Conservation (phyloP, 1,140 invertebrate species). For the Gerris buenoi region DNA sequence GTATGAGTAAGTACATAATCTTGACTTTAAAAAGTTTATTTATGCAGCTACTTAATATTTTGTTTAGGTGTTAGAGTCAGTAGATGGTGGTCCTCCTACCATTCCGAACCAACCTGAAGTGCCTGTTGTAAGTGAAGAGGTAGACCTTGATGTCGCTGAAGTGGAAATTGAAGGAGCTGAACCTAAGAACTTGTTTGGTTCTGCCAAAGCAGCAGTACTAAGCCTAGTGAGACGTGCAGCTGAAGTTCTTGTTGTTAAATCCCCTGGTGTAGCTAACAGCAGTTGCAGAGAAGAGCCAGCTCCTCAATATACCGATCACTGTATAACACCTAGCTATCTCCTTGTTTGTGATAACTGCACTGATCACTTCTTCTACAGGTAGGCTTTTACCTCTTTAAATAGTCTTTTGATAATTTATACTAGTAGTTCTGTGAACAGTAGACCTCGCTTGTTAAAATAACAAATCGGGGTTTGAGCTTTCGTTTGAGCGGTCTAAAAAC, state of each 20-base stretch:
- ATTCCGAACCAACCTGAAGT: neutral
- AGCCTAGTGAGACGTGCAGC: conserved; percentile 79
- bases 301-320: conserved; percentile 22
- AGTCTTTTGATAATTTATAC: too few species aligned
- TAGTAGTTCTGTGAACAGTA: too few species aligned
- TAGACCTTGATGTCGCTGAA: conserved; percentile 38
- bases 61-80: conserved; percentile 43
- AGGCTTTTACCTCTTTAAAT: too few species aligned
- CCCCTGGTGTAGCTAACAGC: neutral
- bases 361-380: conserved; percentile 31
- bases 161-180: conserved; percentile 35
- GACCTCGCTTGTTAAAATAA: too few species aligned
- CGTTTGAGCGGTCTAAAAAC: too few species aligned
- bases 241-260: conserved; percentile 39
- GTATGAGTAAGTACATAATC: too few species aligned
- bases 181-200: conserved; percentile 56
- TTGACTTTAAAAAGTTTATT: too few species aligned
- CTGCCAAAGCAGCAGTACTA: conserved; percentile 67
- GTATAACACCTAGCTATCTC: conserved; percentile 47
- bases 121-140: conserved; percentile 15
- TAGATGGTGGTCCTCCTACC: conserved; percentile 39
- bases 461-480: too few species aligned
- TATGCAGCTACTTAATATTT: conserved; percentile 1
- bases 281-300: neutral
- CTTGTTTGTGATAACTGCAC: conserved; percentile 54